Conservation (phyloP, 2,797 vertebrate species). For the Liasis olivaceus region DNA sequence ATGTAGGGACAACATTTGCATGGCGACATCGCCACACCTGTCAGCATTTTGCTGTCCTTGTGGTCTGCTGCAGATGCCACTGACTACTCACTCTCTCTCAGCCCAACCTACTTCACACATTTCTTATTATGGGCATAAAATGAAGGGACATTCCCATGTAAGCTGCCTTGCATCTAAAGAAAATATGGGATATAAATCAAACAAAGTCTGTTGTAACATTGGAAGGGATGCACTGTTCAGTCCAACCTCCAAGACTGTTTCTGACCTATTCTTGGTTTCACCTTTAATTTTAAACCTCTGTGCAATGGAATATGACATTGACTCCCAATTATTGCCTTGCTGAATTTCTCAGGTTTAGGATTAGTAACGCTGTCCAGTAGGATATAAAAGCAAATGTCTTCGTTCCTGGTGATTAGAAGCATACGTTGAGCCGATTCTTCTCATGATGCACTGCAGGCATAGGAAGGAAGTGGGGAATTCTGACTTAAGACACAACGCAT, state of each 20-base stretch:
- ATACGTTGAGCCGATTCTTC: not conserved
- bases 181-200: not conserved
- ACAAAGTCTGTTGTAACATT: not conserved
- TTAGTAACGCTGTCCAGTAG: conserved; percentile 7
- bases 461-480: conserved; percentile 8
- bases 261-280: not conserved
- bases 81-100: not conserved
- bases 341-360: conserved; percentile 5
- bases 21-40: not conserved
- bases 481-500: not conserved
- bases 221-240: not conserved
- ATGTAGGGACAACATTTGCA: not conserved
- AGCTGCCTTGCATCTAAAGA: not conserved
- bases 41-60: not conserved
- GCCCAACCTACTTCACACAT: not conserved
- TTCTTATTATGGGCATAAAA: not conserved
- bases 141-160: not conserved
- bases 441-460: conserved; percentile 19
- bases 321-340: not conserved
- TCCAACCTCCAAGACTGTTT: not conserved
- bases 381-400: not conserved
- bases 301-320: not conserved
- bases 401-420: conserved; percentile 12
- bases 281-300: not conserved
- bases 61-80: not conserved